Base-by-base conservation (phyloP, 2,113 vertebrate species). In the Cyanoderma ruficeps region DNA sequence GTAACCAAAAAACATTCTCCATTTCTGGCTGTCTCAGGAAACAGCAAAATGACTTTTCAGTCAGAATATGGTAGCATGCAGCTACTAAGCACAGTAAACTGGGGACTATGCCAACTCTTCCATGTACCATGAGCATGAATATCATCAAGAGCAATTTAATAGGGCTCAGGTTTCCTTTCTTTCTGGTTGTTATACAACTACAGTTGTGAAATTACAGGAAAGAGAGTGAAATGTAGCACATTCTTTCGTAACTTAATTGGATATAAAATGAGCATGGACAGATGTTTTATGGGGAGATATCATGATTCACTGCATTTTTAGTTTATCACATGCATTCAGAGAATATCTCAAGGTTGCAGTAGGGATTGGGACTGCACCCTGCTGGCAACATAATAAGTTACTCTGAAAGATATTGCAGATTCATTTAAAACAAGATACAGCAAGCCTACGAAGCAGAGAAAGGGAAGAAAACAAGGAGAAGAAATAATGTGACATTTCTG, bases 371-470 rank as follows among this genome's bases (percentile, higher is more conserved):
- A 67, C 24, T 52, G 72, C 71, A 90, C 60, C 69, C 69, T 82
- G 79, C 92, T 84, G 72, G 37, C 60, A 95, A 71, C 12, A 28
- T 39, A 89, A 14, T 47, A 61, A 85, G 16, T 67, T 33, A 59
- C 52, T 49, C 47, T 71, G 49, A 92, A 86, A 87, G 44, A 92
- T 13, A 89, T 10, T 65, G 67, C 33, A 84, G 44, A 17, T 80
- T 90, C 33, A 41, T 87, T 71, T 91, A 39, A 85, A 90, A 78
- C 64, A 70, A 97, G 85, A 90, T 23, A 64, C 15, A 90, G 87
- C 60, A 87, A 89, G 81, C 23, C 77, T 64, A 20, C 33, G 41
- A 74, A 90, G 81, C 5, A 55, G 11, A 87, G 35, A 79, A 78
- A 72, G 19, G 10, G 16, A 60, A 71, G 27, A 37, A 75, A 77